Percentiles rank a stretch among this genome's conserved stretches.
Evolutionary conservation across 2,888 invertebrate genomes (phyloP).

Genomic region (Bombyx huttoni): DNA sequence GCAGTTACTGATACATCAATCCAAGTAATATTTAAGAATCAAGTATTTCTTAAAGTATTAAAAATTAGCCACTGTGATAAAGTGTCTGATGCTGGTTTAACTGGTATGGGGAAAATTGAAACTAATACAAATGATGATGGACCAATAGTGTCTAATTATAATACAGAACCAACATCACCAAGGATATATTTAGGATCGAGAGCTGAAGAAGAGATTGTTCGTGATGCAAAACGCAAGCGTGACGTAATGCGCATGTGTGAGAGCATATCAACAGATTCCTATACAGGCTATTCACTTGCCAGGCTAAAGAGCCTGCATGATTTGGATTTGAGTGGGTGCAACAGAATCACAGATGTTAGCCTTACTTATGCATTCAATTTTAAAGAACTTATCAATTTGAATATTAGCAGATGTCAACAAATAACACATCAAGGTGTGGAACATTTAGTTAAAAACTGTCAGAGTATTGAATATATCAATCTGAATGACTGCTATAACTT

Average conservation of each 20-base stretch:
- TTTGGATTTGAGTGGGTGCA: constrained; percentile 78
- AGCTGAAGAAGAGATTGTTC: constrained; percentile 79
- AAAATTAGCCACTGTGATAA: constrained; percentile 77
- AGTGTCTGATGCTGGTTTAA: constrained; percentile 79
- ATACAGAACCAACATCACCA: constrained; percentile 26
- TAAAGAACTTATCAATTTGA: constrained; percentile 73
- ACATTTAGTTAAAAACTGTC: constrained; percentile 75
- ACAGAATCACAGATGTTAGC: constrained; percentile 80
- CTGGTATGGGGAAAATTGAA: constrained; percentile 74
- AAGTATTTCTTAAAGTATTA: constrained; percentile 71
- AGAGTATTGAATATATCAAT: constrained; percentile 78
- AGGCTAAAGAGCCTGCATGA: constrained; percentile 67
- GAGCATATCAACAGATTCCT: constrained; percentile 47
- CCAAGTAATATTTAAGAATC: constrained; percentile 77
- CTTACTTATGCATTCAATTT: constrained; percentile 78
- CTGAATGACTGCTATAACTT: constrained; percentile 78
- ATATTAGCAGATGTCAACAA: constrained; percentile 79
- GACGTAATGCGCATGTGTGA: constrained; percentile 76
- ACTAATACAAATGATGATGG: constrained; percentile 32
- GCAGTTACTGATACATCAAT: constrained; percentile 79
- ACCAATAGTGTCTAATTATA: constrained; percentile 40
- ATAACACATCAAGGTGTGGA: constrained; percentile 77
- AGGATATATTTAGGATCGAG: constrained; percentile 75
- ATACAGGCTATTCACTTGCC: constrained; percentile 66
- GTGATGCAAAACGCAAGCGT: constrained; percentile 75